Base-by-base conservation (phyloP, 2,888 invertebrate genomes). In the Macropis europaea region DNA sequence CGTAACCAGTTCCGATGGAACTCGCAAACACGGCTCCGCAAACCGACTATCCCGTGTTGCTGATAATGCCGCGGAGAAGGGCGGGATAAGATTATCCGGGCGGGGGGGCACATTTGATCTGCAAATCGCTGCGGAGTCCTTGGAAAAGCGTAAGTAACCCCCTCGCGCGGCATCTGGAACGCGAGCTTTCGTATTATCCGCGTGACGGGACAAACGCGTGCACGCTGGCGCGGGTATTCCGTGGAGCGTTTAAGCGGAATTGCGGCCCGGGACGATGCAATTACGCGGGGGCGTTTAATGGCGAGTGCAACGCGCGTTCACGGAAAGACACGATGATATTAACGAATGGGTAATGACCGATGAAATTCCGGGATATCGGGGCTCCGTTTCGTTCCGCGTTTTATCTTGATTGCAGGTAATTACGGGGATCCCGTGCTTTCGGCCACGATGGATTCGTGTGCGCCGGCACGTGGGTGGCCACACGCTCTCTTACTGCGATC, bases 31-130 rank as follows among this genome's bases (percentile, higher is more conserved):
- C 48, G 47, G 48, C 45, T 64, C 54, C 54, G 17, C 30, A 32
- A 36, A 26, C 36, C 38, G 26, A 11, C 43, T 34, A 28, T 3
- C 36, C n/a, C 36, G 24, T 22, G 13, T 53, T 38, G 15, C 26
- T 43, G 59, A 38, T 43, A 53, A 59, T 9, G 13, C n/a, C 22
- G 6, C 7, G 6, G 38, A 24, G 30, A 52, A 30, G 42, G 43
- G 7, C 13, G 7, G 50, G 47, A 45, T 64, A 61, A 68, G 64
- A 79, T 77, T 68, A 79, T 76, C 54, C 64, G 45, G 42, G n/a
- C n/a, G n/a, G 38, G 64, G 30, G 42, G 32, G 47, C 69, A 26
- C 57, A 68, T 76, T 76, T 76, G 76, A 77, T 79, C 68, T 64
- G 42, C 45, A 32, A 42, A 72, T 54, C 43, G 45, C 26, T 24